These are phyloP conservation scores for Andrena marginata DNA, from an alignment of 2,888 invertebrate species.

Conservation along the genomic window DNA sequence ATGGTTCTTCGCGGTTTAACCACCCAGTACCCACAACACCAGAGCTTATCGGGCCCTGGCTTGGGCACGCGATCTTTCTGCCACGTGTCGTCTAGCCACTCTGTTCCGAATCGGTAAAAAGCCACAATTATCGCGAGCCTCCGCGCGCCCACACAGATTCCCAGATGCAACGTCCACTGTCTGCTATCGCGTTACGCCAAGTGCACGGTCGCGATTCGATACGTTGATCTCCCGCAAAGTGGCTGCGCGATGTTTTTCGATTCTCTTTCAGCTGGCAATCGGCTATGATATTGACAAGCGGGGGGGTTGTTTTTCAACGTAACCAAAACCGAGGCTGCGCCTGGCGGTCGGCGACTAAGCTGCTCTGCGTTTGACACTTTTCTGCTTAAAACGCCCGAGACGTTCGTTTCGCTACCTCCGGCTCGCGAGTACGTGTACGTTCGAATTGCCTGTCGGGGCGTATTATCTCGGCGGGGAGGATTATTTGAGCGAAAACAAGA, in stretches of 20 bases:
- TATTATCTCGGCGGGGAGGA: slow-evolving; percentile 16
- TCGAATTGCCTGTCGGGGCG: slow-evolving; percentile 10
- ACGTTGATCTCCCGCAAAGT: slow-evolving; percentile 10
- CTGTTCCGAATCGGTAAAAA: slow-evolving; percentile 4
- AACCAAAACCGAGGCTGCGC: slow-evolving; percentile 56
- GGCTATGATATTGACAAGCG: slow-evolving; percentile 51
- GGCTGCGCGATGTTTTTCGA: not conserved
- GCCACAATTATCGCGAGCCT: not conserved
- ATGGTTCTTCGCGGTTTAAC: slow-evolving; percentile 42
- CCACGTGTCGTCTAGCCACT: not conserved
- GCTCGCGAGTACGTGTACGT: slow-evolving; percentile 14
- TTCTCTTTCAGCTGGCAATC: slow-evolving; percentile 23
- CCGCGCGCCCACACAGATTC: not conserved
- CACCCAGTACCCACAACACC: slow-evolving; percentile 21
- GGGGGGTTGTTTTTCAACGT: slow-evolving; percentile 40
- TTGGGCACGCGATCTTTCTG: not conserved
- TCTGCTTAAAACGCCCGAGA: slow-evolving; percentile 48
- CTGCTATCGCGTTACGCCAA: not conserved
- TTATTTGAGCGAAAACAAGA: slow-evolving; percentile 46
- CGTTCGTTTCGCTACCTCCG: slow-evolving; percentile 31
- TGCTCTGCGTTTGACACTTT: slow-evolving; percentile 64
- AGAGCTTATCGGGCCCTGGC: slow-evolving; percentile 4
- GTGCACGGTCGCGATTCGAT: slow-evolving; percentile 3
- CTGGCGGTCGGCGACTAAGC: slow-evolving; percentile 44
- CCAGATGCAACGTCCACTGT: slow-evolving; percentile 8